These are phyloP conservation scores for Mimachlamys varia DNA, from an alignment of 2,888 invertebrate species.

Conservation along the genomic window DNA sequence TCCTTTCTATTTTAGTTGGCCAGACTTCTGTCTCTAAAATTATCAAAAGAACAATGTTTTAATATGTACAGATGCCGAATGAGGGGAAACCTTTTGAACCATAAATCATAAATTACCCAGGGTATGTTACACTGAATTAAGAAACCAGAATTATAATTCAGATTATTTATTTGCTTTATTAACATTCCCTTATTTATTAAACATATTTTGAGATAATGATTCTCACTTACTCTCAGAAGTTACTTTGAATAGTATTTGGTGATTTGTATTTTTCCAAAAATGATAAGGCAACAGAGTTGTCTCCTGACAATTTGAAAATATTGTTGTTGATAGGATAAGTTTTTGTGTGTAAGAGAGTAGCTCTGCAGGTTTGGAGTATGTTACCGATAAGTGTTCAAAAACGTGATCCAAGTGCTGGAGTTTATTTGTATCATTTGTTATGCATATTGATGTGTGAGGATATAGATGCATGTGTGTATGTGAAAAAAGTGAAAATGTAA, in stretches of 20 bases:
- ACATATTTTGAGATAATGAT: not conserved
- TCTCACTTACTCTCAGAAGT: not conserved
- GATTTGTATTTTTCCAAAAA: not conserved
- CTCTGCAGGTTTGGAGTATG: not conserved
- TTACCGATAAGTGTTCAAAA: not conserved
- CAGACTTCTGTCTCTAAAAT: too few species aligned
- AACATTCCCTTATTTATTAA: not conserved
- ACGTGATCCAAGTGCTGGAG: not conserved
- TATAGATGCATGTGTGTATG: not conserved
- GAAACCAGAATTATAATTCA: not conserved
- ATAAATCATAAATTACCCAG: too few species aligned
- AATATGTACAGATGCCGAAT: too few species aligned
- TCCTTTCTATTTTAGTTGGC: too few species aligned
- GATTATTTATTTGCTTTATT: constrained; percentile 16
- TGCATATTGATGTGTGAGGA: not conserved
- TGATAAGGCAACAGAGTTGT: not conserved
- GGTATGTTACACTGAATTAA: too few species aligned
- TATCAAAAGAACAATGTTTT: too few species aligned
- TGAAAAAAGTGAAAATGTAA: not conserved
- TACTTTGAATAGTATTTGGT: not conserved
- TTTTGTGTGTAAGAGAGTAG: not conserved
- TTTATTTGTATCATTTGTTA: not conserved
- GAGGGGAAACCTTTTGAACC: too few species aligned
- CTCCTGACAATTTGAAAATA: not conserved
- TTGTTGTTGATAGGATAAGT: not conserved